Evolutionary conservation across 2,113 vertebrate species (phyloP).

Genomic region (Spheniscus mendiculus): DNA sequence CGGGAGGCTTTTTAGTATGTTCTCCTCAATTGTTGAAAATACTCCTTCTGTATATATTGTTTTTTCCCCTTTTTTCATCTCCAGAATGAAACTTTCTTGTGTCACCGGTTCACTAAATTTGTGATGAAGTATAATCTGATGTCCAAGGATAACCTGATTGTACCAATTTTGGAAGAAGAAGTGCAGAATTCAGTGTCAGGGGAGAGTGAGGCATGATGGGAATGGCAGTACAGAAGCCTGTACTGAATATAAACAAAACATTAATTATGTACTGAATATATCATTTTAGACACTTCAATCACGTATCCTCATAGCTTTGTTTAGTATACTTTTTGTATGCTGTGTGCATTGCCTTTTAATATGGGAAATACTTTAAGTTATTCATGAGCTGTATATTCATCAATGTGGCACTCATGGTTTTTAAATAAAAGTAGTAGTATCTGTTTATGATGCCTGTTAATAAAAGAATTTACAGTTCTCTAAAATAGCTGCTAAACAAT

Average conservation of each 20-base stretch:
- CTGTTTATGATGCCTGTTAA: constrained; percentile 85
- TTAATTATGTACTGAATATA: constrained; percentile 80
- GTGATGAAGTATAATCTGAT: constrained; percentile 99
- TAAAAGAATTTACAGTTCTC: constrained; percentile 84
- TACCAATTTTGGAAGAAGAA: constrained; percentile 98
- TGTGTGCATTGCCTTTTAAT: constrained; percentile 79
- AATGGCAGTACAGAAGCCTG: constrained; percentile 49
- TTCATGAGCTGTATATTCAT: constrained; percentile 86
- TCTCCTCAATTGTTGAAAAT: neutral
- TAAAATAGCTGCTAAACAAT: constrained; percentile 86
- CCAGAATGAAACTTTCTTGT: constrained; percentile 97
- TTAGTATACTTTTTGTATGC: constrained; percentile 81
- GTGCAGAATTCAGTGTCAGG: constrained; percentile 93
- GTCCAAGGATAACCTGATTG: constrained; percentile 99
- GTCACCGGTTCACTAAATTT: constrained; percentile 98
- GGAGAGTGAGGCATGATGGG: constrained; percentile 92
- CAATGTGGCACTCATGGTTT: constrained; percentile 80
- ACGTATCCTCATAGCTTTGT: constrained; percentile 77
- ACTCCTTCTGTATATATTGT: neutral
- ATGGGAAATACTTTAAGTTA: constrained; percentile 87
- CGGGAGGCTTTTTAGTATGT: neutral
- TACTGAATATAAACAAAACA: constrained; percentile 64
- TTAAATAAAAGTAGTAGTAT: constrained; percentile 82
- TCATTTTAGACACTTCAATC: constrained; percentile 82
- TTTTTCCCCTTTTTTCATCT: constrained; percentile 23